Evolutionary conservation across 2,888 invertebrate species (phyloP).

Genomic region (Cantharis nigra): DNA sequence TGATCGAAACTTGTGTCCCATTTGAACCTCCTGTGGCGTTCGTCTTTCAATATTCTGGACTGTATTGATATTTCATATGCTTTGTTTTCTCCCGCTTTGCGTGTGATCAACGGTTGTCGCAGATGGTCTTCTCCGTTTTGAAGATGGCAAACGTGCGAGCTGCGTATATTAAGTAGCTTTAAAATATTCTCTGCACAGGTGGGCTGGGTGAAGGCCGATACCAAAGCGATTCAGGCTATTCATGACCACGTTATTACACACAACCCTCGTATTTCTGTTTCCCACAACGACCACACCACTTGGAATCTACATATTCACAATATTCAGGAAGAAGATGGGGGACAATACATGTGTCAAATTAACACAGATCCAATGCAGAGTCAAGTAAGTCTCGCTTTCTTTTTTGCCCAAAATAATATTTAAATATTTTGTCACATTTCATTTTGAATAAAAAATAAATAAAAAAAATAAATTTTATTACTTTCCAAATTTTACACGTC

Average conservation of each 20-base stretch:
- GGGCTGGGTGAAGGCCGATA: conserved; percentile 92
- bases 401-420: background rate
- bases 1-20: conserved; percentile 31
- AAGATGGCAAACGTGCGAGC: conserved; percentile 30
- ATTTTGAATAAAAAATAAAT: background rate
- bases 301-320: conserved; percentile 91
- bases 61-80: conserved; percentile 45
- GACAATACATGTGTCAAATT: conserved; percentile 92
- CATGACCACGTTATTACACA: conserved; percentile 92
- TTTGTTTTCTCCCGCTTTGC: conserved; percentile 39
- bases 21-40: conserved; percentile 35
- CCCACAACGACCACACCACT: conserved; percentile 81
- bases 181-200: conserved; percentile 64
- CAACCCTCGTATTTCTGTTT: conserved; percentile 84
- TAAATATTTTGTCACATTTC: background rate
- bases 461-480: background rate
- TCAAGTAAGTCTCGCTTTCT: conserved; percentile 66
- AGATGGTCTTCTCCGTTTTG: conserved; percentile 37
- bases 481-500: background rate
- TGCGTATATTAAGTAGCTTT: conserved; percentile 43
- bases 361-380: conserved; percentile 95
- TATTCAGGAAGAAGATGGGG: conserved; percentile 85
- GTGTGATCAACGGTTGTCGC: conserved; percentile 38
- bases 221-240: conserved; percentile 91
- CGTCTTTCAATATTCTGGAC: conserved; percentile 37